Evolutionary conservation across 2,797 vertebrate genomes (phyloP), one percentile per base, ranked within the genome.

Genomic region (Bufotes viridis): DNA sequence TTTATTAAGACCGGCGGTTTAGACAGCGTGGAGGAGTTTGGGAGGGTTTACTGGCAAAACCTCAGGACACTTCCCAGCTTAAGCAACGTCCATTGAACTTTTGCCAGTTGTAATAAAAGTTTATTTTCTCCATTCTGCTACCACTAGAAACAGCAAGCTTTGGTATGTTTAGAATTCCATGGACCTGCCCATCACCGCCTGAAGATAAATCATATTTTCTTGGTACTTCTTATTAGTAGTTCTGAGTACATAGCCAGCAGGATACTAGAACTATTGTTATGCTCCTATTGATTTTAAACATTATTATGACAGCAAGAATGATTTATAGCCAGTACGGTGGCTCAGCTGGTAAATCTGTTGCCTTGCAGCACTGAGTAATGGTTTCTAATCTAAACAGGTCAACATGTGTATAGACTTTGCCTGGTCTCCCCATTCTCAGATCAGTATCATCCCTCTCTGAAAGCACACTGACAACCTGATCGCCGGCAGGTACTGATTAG

Each of bases 241-340:
- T 22, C 22, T 72, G 69, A 42, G 69, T 9, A 42, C 26, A n/a
- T 12, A 24, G 6, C 22, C 74, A 14, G 74, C 49, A n/a, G 22
- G 22, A 78, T 55, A 55, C 74, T 24, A 78, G 74, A 55, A 24
- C 51, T 55, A 12, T 24, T 78, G 4, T 24, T 53, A 55, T 61
- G 24, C 55, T 61, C 15, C 29, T 61, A 80, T 67, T 83, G 81
- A 51, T 78, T 78, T 78, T 78, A 78, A 78, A 8, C 51, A 53
- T n/a, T 53, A 51, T 51, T 51, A 53, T 55, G 51, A 55, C 74
- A 78, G 74, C 51, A 55, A 49, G 15, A 53, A 55, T 24, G 74
- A 78, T 55, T 78, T 78, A 53, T 55, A 13, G 74, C 22, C 74
- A 24, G 49, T 55, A 78, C 11, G 24, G 74, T 13, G 74, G 42